phyloP scores from a whole-genome alignment of 2,797 vertebrate genomes.

The Hylomyscus alleni region DNA sequence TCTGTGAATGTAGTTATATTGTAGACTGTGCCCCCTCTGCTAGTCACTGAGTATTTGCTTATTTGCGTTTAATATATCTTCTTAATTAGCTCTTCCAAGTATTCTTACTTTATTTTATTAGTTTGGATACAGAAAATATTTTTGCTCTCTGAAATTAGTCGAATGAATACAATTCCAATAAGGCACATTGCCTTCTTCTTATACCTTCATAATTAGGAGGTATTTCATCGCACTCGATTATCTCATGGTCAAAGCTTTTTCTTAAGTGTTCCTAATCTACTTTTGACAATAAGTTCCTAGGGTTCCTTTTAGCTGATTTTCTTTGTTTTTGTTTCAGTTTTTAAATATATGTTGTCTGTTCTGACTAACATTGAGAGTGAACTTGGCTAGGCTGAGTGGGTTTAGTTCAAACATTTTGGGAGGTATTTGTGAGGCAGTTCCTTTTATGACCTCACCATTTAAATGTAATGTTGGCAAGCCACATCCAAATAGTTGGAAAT shows the following conservation, averaged over 20 bases:
- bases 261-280: background rate
- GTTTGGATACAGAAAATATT: background rate
- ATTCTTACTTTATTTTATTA: background rate
- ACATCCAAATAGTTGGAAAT: background rate
- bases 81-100: background rate
- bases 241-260: background rate
- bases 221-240: background rate
- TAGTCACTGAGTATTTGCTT: background rate
- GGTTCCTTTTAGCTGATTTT: background rate
- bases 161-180: background rate
- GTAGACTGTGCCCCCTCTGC: background rate
- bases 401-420: background rate
- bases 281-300: background rate
- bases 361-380: background rate
- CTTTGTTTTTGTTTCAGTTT: background rate
- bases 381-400: background rate
- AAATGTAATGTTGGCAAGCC: background rate
- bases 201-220: background rate
- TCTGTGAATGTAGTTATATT: background rate
- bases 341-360: background rate
- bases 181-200: background rate
- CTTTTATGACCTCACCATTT: background rate
- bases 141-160: background rate
- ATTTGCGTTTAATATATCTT: background rate
- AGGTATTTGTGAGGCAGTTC: background rate